Conservation (phyloP, 1,140 invertebrate species). For the Drosophila jambulina region DNA sequence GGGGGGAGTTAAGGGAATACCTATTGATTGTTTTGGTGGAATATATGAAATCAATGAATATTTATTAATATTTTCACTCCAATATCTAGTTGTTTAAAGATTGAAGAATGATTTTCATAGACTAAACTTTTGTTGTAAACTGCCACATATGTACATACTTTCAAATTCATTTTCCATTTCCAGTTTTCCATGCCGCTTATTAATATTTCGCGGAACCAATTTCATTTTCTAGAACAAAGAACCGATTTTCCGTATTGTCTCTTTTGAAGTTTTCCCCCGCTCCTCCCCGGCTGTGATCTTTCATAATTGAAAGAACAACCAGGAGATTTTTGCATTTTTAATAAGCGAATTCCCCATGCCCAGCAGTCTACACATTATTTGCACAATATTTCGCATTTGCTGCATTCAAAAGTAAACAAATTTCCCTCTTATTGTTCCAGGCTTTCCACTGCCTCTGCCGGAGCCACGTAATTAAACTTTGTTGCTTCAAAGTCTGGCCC, state of each 20-base stretch:
- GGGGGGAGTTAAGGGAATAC: not conserved
- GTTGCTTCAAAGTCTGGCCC: slow-evolving; percentile 73
- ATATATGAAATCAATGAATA: too few relatives aligned
- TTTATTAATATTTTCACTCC: too few relatives aligned
- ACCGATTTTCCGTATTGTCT: slow-evolving; percentile 21
- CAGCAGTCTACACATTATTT: slow-evolving; percentile 56
- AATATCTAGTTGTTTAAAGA: not conserved
- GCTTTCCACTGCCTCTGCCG: slow-evolving; percentile 5
- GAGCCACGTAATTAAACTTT: slow-evolving; percentile 77
- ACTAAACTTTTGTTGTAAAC: not conserved
- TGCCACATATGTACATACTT: not conserved
- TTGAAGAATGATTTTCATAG: not conserved
- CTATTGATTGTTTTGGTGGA: not conserved
- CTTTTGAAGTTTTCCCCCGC: slow-evolving; percentile 29
- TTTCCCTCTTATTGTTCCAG: slow-evolving; percentile 57
- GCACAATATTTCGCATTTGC: slow-evolving; percentile 71
- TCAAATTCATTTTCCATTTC: not conserved
- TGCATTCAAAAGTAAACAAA: slow-evolving; percentile 60
- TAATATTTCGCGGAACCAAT: slow-evolving; percentile 18
- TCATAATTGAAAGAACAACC: slow-evolving; percentile 36
- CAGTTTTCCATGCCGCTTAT: not conserved
- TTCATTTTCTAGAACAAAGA: slow-evolving; percentile 26
- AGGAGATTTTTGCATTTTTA: slow-evolving; percentile 60
- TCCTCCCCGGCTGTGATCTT: slow-evolving; percentile 7
- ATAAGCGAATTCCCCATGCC: slow-evolving; percentile 43